These are phyloP conservation scores for Centroberyx gerrardi DNA, from an alignment of 2,797 vertebrate genomes.

Conservation along the genomic window DNA sequence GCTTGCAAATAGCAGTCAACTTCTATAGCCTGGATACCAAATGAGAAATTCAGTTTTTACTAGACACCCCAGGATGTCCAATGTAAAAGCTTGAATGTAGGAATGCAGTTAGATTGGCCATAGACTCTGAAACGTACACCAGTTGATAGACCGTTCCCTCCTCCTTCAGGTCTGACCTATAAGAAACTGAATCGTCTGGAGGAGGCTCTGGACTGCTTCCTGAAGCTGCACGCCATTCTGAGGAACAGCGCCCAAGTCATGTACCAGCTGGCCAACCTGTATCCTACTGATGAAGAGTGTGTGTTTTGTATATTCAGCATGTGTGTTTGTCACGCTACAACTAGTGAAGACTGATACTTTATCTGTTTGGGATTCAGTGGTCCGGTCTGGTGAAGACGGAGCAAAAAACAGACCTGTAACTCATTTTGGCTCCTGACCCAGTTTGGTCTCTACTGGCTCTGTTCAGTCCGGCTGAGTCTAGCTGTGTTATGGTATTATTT, in stretches of 20 bases:
- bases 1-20: too few species aligned
- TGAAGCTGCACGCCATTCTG: constrained; percentile 96
- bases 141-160: not conserved
- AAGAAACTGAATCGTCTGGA: constrained; percentile 92
- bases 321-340: not conserved
- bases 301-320: not conserved
- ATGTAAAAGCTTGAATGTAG: too few species aligned
- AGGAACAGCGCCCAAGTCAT: constrained; percentile 94
- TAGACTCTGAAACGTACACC: not conserved
- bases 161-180: constrained; percentile 89
- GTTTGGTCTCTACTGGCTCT: too few species aligned
- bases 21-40: too few species aligned
- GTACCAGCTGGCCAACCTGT: constrained; percentile 94
- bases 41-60: too few species aligned
- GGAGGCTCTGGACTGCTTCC: constrained; percentile 95
- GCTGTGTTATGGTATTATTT: too few species aligned
- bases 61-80: too few species aligned
- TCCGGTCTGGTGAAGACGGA: too few species aligned
- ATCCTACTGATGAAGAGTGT: constrained; percentile 84
- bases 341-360: too few species aligned
- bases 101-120: not conserved
- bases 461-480: too few species aligned
- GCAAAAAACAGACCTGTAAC: not conserved
- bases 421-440: not conserved
- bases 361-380: too few species aligned